phyloP scores from a whole-genome alignment of 2,888 invertebrate genomes.

The Drosophila ustulata region DNA sequence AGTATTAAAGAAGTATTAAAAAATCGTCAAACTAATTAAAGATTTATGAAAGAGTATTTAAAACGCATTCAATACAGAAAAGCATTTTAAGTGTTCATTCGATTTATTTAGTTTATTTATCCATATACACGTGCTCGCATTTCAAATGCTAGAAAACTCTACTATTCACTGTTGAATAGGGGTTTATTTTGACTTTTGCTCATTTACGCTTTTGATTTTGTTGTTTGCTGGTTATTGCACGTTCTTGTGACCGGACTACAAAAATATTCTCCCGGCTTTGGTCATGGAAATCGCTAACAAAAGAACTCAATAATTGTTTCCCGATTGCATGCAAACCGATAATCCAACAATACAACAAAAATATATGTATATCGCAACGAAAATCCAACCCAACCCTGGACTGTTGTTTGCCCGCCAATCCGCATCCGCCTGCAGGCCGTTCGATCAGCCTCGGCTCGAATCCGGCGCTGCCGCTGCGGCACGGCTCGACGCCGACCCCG shows the following conservation, averaged over 20 bases:
- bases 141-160: too few relatives aligned
- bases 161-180: too few relatives aligned
- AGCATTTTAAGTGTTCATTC: too few relatives aligned
- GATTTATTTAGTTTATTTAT: too few relatives aligned
- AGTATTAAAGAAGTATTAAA: too few relatives aligned
- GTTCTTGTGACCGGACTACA: slow-evolving; percentile 34
- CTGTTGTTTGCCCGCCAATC: too few relatives aligned
- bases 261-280: not conserved
- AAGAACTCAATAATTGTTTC: slow-evolving; percentile 39
- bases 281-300: slow-evolving; percentile 33
- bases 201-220: slow-evolving; percentile 21
- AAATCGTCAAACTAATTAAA: too few relatives aligned
- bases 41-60: too few relatives aligned
- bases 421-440: slow-evolving; percentile 83
- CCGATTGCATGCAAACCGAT: slow-evolving; percentile 51
- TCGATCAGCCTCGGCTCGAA: slow-evolving; percentile 85
- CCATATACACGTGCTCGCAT: too few relatives aligned
- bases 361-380: not conserved
- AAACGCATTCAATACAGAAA: too few relatives aligned
- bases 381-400: slow-evolving; percentile 36
- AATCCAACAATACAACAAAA: slow-evolving; percentile 1
- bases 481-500: slow-evolving; percentile 89
- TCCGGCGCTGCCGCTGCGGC: slow-evolving; percentile 86
- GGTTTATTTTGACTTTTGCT: not conserved
- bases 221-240: slow-evolving; percentile 66